Evolutionary conservation across 2,113 vertebrate species (phyloP).

Genomic region (Clinocottus analis): DNA sequence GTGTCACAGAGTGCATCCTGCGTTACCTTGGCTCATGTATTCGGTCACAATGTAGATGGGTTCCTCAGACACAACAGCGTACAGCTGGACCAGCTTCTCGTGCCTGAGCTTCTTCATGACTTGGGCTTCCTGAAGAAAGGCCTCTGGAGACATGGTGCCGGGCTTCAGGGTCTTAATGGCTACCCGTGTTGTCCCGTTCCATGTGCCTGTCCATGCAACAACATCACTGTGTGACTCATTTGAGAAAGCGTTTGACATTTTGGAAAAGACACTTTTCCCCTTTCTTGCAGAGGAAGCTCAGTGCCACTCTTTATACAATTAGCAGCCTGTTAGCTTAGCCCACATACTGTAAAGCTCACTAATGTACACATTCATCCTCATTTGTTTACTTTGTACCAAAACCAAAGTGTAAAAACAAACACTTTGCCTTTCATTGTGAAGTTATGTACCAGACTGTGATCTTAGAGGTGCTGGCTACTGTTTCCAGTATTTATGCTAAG

Average conservation of each 20-base stretch:
- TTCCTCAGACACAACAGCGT: constrained; percentile 94
- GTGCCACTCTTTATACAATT: neutral
- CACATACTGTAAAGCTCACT: neutral
- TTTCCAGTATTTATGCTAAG: neutral
- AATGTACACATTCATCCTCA: neutral
- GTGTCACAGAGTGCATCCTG: neutral
- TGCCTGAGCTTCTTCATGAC: constrained; percentile 98
- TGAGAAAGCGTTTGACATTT: neutral
- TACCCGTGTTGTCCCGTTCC: constrained; percentile 95
- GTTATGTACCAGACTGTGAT: neutral
- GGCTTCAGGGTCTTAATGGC: constrained; percentile 97
- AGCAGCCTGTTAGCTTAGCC: neutral
- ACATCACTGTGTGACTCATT: neutral
- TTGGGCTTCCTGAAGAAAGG: constrained; percentile 97
- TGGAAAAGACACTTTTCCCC: neutral
- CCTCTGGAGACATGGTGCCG: constrained; percentile 96
- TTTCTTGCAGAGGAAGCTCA: neutral
- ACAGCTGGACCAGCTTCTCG: constrained; percentile 96
- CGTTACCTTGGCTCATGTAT: constrained; percentile 95
- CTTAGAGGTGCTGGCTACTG: neutral
- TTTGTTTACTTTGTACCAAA: neutral
- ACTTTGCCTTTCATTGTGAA: neutral
- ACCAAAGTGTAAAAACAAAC: neutral
- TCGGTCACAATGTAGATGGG: constrained; percentile 98
- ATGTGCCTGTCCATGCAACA: constrained; percentile 85